A percentile compares a stretch with the other conserved stretches of the same genome.
phyloP scores from a whole-genome alignment of 1,140 invertebrate genomes.

The Cardiocondyla obscurior region DNA sequence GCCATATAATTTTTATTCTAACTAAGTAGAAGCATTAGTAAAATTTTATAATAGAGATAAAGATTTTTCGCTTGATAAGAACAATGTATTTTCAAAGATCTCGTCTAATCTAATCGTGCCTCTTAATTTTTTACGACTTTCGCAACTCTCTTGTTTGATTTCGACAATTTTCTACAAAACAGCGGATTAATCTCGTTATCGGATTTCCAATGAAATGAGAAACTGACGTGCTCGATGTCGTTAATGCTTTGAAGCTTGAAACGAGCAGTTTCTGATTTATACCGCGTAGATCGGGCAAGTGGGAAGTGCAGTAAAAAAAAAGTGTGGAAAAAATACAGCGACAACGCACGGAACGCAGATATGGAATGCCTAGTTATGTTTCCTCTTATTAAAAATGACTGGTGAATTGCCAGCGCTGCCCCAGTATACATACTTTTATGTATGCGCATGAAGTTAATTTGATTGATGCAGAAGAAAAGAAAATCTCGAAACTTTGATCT shows the following conservation, averaged over 20 bases:
- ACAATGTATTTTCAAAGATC: conserved; percentile 1
- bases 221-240: conserved; percentile 31
- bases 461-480: not conserved
- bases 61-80: conserved; percentile 2
- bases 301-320: conserved; percentile 2
- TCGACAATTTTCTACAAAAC: not conserved
- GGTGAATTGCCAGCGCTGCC: not conserved
- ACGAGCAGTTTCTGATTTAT: conserved; percentile 33
- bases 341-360: conserved; percentile 43
- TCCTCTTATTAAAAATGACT: conserved; percentile 39
- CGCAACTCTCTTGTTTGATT: not conserved
- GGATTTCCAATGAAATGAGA: conserved; percentile 20
- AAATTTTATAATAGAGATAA: not conserved
- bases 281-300: conserved; percentile 11
- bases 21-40: not conserved
- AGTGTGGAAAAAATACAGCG: conserved; percentile 37
- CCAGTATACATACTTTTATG: not conserved
- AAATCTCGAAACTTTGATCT: not conserved
- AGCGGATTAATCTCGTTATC: not conserved
- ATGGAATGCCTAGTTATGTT: conserved; percentile 43
- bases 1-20: not conserved
- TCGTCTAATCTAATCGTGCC: not conserved
- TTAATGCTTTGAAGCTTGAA: conserved; percentile 39
- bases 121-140: conserved; percentile 19
- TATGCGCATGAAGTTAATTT: not conserved